phyloP scores from a whole-genome alignment of 2,113 vertebrate genomes.

The Alosa alosa region DNA sequence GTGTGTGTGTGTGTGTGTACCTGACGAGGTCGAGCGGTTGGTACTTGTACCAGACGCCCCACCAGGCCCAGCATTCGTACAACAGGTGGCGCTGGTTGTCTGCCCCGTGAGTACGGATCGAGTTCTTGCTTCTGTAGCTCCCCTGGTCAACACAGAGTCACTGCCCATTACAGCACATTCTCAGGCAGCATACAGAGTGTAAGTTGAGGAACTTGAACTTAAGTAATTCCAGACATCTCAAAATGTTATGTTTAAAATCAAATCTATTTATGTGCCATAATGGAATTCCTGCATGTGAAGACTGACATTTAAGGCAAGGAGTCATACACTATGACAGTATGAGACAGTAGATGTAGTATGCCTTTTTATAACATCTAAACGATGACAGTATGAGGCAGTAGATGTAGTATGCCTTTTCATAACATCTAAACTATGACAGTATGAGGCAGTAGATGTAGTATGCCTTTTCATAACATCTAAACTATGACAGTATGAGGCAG shows the following conservation, averaged over 20 bases:
- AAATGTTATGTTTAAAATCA: too few relatives aligned
- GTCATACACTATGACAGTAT: too few relatives aligned
- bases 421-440: too few relatives aligned
- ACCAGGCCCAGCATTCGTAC: constrained; percentile 96
- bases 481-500: neutral
- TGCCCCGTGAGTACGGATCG: constrained; percentile 92
- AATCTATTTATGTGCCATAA: too few relatives aligned
- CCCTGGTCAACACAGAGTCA: constrained; percentile 70
- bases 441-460: neutral
- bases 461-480: neutral
- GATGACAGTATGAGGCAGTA: too few relatives aligned
- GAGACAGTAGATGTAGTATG: too few relatives aligned
- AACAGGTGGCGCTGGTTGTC: constrained; percentile 95
- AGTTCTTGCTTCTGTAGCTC: constrained; percentile 90
- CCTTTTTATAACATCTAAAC: too few relatives aligned
- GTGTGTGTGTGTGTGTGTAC: constrained; percentile 56
- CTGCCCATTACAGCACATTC: neutral
- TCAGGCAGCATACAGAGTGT: neutral
- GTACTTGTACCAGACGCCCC: constrained; percentile 99
- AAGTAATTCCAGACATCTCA: neutral
- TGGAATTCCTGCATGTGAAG: too few relatives aligned
- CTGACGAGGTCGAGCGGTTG: constrained; percentile 97
- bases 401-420: too few relatives aligned
- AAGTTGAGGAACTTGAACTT: neutral
- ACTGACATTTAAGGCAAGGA: too few relatives aligned